Base-by-base conservation (phyloP, 2,113 vertebrate species). In the Nymphicus hollandicus region DNA sequence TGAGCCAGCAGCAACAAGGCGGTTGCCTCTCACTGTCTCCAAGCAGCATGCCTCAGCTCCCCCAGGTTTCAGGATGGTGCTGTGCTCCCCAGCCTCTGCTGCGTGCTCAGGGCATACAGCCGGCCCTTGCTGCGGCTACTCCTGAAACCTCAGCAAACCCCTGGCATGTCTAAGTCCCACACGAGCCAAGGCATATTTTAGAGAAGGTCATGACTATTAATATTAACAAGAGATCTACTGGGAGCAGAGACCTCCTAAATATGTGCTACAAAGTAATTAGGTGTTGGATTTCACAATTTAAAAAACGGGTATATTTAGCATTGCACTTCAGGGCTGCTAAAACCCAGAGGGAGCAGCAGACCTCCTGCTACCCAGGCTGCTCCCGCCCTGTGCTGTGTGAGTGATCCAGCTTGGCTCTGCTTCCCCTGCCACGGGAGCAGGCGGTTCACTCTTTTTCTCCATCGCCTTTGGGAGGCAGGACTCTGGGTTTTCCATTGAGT, bases 31-130 rank as follows among this genome's bases (percentile, higher is more conserved):
- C 1, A 0, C 9, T 27, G 53, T 35, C 33, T 37, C 11, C 31
- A 35, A 66, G 58, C 33, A 77, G 39, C 37, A 65, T 3, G 2
- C 24, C 56, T 76, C 4, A 3, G 46, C 43, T 88, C 12, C n/a
- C n/a, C 35, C 7, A 33, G n/a, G 35, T n/a, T 47, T 72, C 0
- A 0, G 15, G 22, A 50, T 0, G 0, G n/a, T 31, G 39, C 44
- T 53, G 29, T 18, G 14, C 18, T 44, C 52, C 56, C 37, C 2
- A 1, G 47, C 16, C 29, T 33, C 33, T 31, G 16, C 31, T 28
- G 35, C 1, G 0, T 1, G 1, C 14, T 60, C 20, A 66, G 31
- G 10, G 13, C 3, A 3, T 14, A 17, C 10, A 63, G 28, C 9
- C 3, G 0, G 17, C 41, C 66, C 58, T 56, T 1, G 1, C 83